Percentiles rank a stretch among this genome's conserved stretches.
Conservation (phyloP, 2,888 invertebrate genomes). For the Caenorhabditis sp. region DNA sequence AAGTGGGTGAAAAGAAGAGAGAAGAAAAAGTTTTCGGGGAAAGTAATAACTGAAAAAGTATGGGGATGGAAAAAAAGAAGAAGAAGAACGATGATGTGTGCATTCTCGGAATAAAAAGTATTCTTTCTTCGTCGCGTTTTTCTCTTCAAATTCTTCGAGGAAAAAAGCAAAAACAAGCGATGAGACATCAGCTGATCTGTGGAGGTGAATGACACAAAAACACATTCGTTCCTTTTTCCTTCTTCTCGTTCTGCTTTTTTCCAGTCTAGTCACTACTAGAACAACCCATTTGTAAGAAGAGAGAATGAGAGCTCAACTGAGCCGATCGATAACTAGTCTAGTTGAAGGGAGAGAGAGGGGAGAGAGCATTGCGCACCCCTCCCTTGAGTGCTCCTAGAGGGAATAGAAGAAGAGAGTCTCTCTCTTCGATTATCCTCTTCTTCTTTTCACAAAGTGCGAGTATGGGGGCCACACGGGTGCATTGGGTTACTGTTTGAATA, state of each 20-base stretch:
- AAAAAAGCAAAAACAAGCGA: slow-evolving; percentile 56
- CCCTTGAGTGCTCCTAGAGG: slow-evolving; percentile 23
- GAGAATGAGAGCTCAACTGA: slow-evolving; percentile 26
- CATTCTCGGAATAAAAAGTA: slow-evolving; percentile 57
- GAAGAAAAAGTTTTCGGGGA: not conserved
- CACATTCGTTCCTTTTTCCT: slow-evolving; percentile 26
- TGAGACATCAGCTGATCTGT: slow-evolving; percentile 47
- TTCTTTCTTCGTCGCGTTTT: slow-evolving; percentile 8
- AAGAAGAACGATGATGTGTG: slow-evolving; percentile 46
- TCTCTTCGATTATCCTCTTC: slow-evolving; percentile 30
- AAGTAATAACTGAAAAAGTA: slow-evolving; percentile 20
- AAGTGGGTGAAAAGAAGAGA: not conserved
- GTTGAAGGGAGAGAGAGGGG: not conserved
- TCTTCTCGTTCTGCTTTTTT: slow-evolving; percentile 23
- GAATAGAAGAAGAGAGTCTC: slow-evolving; percentile 20
- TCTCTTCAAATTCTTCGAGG: slow-evolving; percentile 23
- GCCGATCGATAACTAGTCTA: slow-evolving; percentile 52
- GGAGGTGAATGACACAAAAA: slow-evolving; percentile 42
- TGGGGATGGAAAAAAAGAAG: slow-evolving; percentile 12
- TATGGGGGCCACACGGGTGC: slow-evolving; percentile 7
- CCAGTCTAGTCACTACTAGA: slow-evolving; percentile 15
- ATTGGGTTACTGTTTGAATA: slow-evolving; percentile 44
- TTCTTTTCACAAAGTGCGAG: slow-evolving; percentile 33
- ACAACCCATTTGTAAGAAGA: slow-evolving; percentile 27
- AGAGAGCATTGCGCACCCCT: slow-evolving; percentile 29